These are phyloP conservation scores for Vulpes lagopus DNA, from an alignment of 2,113 vertebrate species.

Conservation along the genomic window DNA sequence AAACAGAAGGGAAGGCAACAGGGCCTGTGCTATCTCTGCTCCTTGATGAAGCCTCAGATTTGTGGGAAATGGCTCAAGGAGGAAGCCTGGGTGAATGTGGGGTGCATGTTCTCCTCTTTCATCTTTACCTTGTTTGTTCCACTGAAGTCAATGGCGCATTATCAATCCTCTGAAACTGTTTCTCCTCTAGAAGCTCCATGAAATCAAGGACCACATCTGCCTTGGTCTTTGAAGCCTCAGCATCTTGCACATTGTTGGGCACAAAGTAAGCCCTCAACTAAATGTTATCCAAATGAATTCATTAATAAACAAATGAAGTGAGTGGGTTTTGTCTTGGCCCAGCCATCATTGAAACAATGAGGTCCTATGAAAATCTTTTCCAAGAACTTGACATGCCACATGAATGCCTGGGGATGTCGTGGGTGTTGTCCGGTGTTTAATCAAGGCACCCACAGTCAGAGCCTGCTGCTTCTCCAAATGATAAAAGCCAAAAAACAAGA, in stretches of 20 bases:
- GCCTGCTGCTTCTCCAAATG: neutral
- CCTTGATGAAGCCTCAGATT: neutral
- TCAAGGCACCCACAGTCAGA: neutral
- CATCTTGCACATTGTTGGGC: neutral
- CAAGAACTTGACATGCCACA: conserved; percentile 32
- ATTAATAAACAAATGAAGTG: conserved; percentile 32
- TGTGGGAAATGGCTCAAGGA: conserved; percentile 8
- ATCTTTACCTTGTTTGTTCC: neutral
- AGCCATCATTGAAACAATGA: neutral
- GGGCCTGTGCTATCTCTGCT: neutral
- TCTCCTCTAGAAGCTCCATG: neutral
- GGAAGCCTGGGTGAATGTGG: neutral
- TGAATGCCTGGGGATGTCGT: neutral
- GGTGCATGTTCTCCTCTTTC: neutral
- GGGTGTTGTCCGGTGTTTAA: neutral
- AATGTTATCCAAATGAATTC: conserved; percentile 48
- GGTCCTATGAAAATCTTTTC: conserved; percentile 24
- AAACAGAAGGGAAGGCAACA: neutral
- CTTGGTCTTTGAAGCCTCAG: neutral
- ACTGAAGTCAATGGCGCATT: neutral
- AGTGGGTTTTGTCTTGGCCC: conserved; percentile 35
- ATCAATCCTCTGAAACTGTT: neutral
- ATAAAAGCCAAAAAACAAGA: conserved; percentile 26
- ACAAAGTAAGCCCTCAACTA: neutral
- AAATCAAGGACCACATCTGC: neutral